Conservation (phyloP, 2,113 vertebrate genomes). For the Plestiodon gilberti region DNA sequence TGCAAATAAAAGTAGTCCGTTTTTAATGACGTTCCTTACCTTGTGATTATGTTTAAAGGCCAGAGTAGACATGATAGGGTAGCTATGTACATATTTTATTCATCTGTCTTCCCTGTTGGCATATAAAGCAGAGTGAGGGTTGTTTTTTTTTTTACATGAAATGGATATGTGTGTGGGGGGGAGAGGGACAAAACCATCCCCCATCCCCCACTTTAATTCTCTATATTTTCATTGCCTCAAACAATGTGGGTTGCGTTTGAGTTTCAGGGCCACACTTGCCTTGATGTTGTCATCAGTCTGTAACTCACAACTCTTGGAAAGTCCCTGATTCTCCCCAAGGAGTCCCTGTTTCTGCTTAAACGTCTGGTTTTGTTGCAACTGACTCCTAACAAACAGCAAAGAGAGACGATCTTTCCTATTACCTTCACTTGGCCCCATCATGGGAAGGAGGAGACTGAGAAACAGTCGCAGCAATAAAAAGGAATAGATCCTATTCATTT, state of each 20-base stretch:
- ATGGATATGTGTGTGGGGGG: too few relatives aligned
- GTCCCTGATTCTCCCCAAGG: not conserved
- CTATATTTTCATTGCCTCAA: too few relatives aligned
- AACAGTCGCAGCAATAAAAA: not conserved
- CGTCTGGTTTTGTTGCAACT: not conserved
- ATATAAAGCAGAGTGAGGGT: not conserved
- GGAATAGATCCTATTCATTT: not conserved
- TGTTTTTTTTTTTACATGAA: not conserved
- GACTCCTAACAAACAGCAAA: too few relatives aligned
- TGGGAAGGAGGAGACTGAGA: not conserved
- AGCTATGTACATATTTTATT: not conserved
- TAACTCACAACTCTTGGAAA: not conserved
- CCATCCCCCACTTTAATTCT: too few relatives aligned
- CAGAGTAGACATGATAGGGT: not conserved
- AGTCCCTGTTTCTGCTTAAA: not conserved
- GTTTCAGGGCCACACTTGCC: not conserved
- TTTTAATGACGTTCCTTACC: not conserved
- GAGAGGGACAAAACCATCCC: too few relatives aligned
- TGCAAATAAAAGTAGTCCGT: not conserved
- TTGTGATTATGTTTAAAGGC: slow-evolving; percentile 35
- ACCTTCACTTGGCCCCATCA: not conserved
- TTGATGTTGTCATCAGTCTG: not conserved
- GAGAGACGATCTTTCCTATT: not conserved
- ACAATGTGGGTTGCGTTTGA: not conserved
- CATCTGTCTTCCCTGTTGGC: not conserved